A percentile compares a stretch with the other conserved stretches of the same genome.
These are phyloP conservation scores for Tetramorium alpestre DNA, from an alignment of 1,140 invertebrate genomes.

Conservation along the genomic window DNA sequence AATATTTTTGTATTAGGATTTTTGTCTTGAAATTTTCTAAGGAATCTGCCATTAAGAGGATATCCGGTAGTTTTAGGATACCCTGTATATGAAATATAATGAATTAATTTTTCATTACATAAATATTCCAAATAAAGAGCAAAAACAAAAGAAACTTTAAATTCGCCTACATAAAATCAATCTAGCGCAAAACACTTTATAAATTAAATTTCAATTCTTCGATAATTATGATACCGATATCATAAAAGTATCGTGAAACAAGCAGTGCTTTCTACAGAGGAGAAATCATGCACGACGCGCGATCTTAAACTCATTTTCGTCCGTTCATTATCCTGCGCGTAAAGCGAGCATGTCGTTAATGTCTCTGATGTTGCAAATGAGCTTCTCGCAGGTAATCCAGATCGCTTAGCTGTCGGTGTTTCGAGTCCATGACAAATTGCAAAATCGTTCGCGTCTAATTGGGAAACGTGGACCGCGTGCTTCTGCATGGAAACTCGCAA, in stretches of 20 bases:
- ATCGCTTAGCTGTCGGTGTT: background rate
- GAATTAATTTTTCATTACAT: background rate
- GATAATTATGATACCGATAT: background rate
- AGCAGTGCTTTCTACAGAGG: background rate
- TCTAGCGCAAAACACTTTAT: background rate
- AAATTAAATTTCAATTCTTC: conserved; percentile 11
- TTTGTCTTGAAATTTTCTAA: too few species aligned
- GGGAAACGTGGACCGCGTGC: background rate
- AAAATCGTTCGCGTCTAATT: conserved; percentile 13
- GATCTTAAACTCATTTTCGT: conserved; percentile 25
- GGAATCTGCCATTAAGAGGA: too few species aligned
- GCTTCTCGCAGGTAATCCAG: background rate
- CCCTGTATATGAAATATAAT: background rate
- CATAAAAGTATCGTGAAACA: background rate
- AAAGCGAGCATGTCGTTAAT: background rate
- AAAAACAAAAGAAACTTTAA: background rate
- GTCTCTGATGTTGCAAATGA: background rate
- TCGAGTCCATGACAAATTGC: background rate
- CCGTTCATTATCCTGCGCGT: background rate
- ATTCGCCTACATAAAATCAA: background rate
- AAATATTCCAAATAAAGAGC: background rate
- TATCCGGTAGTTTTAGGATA: too few species aligned
- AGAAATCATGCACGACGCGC: conserved; percentile 16
- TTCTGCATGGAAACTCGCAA: conserved; percentile 17
- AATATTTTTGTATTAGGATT: too few species aligned